Base-by-base conservation (phyloP, 2,888 invertebrate species). In the Himalopsyche anomala region DNA sequence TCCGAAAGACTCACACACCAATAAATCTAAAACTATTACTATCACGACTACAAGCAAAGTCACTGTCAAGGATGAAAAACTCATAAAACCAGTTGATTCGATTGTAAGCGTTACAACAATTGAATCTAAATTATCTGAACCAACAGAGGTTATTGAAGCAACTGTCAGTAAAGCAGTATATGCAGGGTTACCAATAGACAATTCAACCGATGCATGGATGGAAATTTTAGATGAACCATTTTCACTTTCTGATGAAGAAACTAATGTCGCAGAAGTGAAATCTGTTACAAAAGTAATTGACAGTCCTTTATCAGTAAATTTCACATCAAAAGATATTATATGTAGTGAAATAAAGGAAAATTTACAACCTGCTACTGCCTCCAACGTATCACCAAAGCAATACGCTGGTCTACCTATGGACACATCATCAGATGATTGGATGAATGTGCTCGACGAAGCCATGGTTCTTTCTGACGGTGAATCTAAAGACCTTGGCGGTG, bases 141-240 rank as follows among this genome's bases (percentile, higher is more conserved):
- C 54, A 51, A 19, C 38, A 45, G 51, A 51, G n/a, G 5, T 54
- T 83, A 40, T 80, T 38, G 80, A 85, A 83, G 40, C 55, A 11
- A 36, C 38, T 45, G 28, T 38, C 19, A 17, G 40, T 62, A 40
- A 51, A 51, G 15, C 51, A 51, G 51, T 51, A 51, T 87, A 87
- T 56, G 85, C 85, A 45, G 89, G 89, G 42, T 79, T 90, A 45
- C 89, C 89, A 5, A 87, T 89, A n/a, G 90, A 90, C 86, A 89
- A 89, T 81, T 87, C 89, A n/a, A 80, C 87, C 74, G 85, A 87
- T 81, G 85, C 86, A 11, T 90, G 90, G 90, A 89, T 90, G 89
- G 89, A 87, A 87, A 87, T 90, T 79, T 89, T 90, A 56, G 90
- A 90, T 79, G 90, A 90, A 82, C 89, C 90, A 69, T 89, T 90